Conservation (phyloP, 2,797 vertebrate genomes). For the Hoplostethus mediterraneus region DNA sequence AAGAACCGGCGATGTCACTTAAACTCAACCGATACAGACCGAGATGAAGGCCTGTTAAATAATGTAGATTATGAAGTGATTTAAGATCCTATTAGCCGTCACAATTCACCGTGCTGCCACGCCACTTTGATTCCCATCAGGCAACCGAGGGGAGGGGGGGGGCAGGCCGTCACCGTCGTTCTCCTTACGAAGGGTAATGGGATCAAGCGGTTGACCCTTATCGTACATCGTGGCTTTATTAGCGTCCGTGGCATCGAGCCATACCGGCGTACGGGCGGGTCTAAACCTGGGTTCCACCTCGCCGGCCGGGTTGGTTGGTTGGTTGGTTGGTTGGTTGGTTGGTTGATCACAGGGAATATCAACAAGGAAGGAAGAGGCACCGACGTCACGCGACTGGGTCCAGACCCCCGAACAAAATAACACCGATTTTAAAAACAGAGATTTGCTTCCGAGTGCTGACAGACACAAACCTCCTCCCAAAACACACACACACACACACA, state of each 20-base stretch:
- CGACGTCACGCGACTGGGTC: constrained; percentile 19
- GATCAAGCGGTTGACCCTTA: constrained; percentile 69
- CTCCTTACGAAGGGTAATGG: constrained; percentile 66
- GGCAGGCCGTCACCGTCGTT: constrained; percentile 65
- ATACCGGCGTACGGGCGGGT: constrained; percentile 20
- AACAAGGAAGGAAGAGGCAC: constrained; percentile 17
- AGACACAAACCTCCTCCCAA: background rate
- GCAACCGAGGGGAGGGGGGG: constrained; percentile 20
- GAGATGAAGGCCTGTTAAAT: constrained; percentile 60
- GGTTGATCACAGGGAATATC: constrained; percentile 34
- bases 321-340: background rate
- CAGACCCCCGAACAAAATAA: background rate
- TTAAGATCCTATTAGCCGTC: constrained; percentile 59
- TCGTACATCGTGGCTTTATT: constrained; percentile 55
- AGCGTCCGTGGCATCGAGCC: constrained; percentile 51
- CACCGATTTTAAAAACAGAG: background rate
- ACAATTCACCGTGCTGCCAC: constrained; percentile 34
- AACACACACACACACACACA: constrained; percentile 12
- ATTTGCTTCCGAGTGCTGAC: background rate
- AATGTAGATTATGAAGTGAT: constrained; percentile 64
- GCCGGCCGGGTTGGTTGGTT: background rate
- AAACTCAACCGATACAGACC: constrained; percentile 50
- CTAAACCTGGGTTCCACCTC: background rate
- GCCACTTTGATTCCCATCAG: constrained; percentile 61
- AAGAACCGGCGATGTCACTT: constrained; percentile 51